Conservation (phyloP, 2,113 vertebrate species). For the Bubo blakistoni region DNA sequence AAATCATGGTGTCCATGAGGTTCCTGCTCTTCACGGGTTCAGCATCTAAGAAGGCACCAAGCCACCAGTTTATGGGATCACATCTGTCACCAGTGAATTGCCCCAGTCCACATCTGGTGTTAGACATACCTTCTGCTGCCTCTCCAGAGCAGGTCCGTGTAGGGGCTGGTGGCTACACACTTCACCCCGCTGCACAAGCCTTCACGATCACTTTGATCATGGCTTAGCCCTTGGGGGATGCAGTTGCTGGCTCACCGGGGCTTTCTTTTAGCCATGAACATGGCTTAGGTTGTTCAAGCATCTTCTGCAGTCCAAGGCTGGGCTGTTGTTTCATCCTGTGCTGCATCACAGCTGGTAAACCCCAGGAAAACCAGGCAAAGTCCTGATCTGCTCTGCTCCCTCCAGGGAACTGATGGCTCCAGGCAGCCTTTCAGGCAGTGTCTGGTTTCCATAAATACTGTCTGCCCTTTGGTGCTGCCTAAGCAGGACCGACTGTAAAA, state of each 20-base stretch:
- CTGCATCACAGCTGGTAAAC: fast-evolving
- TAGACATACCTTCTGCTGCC: neutral
- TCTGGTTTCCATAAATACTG: neutral
- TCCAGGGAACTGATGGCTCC: neutral
- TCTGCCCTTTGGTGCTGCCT: neutral
- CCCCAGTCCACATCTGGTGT: neutral
- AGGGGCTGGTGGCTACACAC: neutral
- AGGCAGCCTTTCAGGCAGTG: neutral
- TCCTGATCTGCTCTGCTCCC: neutral
- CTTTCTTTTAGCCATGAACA: neutral
- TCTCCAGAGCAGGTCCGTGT: neutral
- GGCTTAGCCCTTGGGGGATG: neutral
- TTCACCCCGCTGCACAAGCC: fast-evolving
- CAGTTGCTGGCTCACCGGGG: neutral
- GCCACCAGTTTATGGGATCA: neutral
- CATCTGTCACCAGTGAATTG: neutral
- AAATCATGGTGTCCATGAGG: neutral
- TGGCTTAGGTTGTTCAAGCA: neutral
- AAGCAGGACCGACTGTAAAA: neutral
- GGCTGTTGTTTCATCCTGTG: neutral
- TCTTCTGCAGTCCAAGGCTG: neutral
- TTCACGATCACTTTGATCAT: fast-evolving
- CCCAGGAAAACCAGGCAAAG: neutral
- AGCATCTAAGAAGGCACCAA: neutral
- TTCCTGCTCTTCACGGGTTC: neutral